Evolutionary conservation across 53 echinoderm and acorn worm genomes (phyloP).

Genomic region (Apostichopus leukothele): DNA sequence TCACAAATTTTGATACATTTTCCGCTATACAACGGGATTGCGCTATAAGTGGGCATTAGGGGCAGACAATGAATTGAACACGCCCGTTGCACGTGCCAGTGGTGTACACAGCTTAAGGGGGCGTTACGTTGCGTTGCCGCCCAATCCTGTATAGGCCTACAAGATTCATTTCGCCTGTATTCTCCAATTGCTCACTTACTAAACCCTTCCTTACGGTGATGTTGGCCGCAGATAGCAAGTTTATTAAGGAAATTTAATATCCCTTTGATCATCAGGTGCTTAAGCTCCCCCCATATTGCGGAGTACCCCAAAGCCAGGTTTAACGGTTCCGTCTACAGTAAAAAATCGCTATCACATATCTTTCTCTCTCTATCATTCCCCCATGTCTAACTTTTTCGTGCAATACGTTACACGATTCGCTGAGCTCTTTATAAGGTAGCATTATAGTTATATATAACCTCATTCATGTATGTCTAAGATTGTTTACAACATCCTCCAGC

Average conservation of each 20-base stretch:
- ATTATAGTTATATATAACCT: no score
- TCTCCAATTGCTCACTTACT: no score
- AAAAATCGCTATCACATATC: background rate
- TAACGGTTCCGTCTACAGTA: background rate
- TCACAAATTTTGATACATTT: slow-evolving; percentile 1
- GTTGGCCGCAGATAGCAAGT: background rate
- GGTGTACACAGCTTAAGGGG: slow-evolving; percentile 19
- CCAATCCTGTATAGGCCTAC: background rate
- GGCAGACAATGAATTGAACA: background rate
- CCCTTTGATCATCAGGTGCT: background rate
- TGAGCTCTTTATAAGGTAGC: no score
- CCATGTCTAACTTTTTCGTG: no score
- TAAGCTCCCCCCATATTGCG: background rate
- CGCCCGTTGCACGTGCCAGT: background rate
- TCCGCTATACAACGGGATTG: background rate
- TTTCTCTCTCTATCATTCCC: no score
- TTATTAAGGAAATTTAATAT: background rate
- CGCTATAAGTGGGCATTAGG: background rate
- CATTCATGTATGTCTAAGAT: background rate
- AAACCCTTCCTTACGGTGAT: background rate
- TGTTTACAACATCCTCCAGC: slow-evolving; percentile 2
- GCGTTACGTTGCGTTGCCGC: background rate
- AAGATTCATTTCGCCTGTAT: background rate
- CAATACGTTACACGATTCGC: no score
- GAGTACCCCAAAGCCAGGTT: slow-evolving; percentile 22